A percentile compares a stretch with the other conserved stretches of the same genome.
Evolutionary conservation across 2,113 vertebrate genomes (phyloP).

Genomic region (Oryctolagus cuniculus): DNA sequence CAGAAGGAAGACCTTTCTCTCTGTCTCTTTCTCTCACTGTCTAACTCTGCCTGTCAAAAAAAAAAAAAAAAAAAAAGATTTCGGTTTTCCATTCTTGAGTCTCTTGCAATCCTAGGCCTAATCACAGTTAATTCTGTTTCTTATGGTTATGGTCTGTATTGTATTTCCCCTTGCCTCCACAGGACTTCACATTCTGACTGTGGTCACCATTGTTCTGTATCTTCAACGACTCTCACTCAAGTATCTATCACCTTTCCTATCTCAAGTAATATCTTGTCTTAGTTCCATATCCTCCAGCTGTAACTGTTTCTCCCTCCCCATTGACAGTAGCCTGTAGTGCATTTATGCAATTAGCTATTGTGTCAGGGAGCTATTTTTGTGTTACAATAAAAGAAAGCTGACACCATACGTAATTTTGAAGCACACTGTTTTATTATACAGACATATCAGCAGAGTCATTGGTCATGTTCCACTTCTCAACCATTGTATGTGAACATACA

Average conservation of each 20-base stretch:
- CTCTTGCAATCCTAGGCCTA: neutral
- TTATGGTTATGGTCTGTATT: neutral
- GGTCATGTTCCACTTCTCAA: slow-evolving; percentile 53
- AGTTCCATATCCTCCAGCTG: neutral
- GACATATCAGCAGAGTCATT: slow-evolving; percentile 50
- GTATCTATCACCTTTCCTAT: neutral
- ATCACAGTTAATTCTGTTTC: neutral
- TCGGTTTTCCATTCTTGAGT: slow-evolving; percentile 20
- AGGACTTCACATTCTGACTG: neutral
- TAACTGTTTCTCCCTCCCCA: neutral
- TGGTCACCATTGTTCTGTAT: neutral
- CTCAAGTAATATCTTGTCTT: neutral
- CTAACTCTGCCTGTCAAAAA: no score
- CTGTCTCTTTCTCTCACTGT: no score
- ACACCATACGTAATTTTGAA: slow-evolving; percentile 62
- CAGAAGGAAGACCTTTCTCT: no score
- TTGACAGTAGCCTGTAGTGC: neutral
- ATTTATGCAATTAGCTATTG: neutral
- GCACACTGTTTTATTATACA: slow-evolving; percentile 78
- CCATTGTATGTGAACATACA: neutral
- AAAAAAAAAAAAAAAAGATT: neutral
- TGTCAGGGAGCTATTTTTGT: neutral
- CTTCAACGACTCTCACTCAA: neutral
- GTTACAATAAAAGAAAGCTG: slow-evolving; percentile 28
- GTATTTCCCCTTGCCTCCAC: neutral